Base-by-base conservation (phyloP, 2,888 invertebrate genomes). In the Neoaliturus tenellus region DNA sequence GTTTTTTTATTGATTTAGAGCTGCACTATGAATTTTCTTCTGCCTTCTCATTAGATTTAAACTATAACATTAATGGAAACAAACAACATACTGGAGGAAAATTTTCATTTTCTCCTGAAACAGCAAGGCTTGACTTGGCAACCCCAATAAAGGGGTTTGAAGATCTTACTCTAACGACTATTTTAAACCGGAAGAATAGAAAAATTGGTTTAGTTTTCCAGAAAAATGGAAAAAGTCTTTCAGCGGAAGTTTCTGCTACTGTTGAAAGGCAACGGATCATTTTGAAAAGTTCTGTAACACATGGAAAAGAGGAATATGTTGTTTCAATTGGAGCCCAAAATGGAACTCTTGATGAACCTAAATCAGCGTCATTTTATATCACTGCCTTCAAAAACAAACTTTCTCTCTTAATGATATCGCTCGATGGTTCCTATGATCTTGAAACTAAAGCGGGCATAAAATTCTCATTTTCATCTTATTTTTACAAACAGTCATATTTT, bases 71-170 rank as follows among this genome's bases (percentile, higher is more conserved):
- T 10, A 78, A 51, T 51, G 78, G 78, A 48, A 33, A 51, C 31
- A 51, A 78, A 20, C 25, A 78, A 17, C 14, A 51, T 6, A 25
- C 51, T 31, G 78, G 25, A 51, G 78, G 78, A 10, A 78, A 25
- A 78, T 4, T 78, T 3, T 23, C 78, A 4, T 31, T 78, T 31
- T 51, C 41, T 3, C 51, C 48, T n/a, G 78, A 78, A 17, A 51
- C 17, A 31, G 28, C 78, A 23, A 48, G 51, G 31, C 8, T 78
- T 12, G 48, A 48, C 10, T 12, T 78, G n/a, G 78, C 78, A 23
- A 78, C 78, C 3, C 78, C 78, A 51, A 78, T 78, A 51, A 48
- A 51, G 51, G 78, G 78, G 1, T 51, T 51, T 51, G 78, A 78
- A 33, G 78, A 78, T 51, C 31, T 78, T n/a, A 51, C 78, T 6